Evolutionary conservation across 2,888 invertebrate genomes (phyloP), one percentile per base, ranked within the genome.

Genomic region (Autographa pulchrina): DNA sequence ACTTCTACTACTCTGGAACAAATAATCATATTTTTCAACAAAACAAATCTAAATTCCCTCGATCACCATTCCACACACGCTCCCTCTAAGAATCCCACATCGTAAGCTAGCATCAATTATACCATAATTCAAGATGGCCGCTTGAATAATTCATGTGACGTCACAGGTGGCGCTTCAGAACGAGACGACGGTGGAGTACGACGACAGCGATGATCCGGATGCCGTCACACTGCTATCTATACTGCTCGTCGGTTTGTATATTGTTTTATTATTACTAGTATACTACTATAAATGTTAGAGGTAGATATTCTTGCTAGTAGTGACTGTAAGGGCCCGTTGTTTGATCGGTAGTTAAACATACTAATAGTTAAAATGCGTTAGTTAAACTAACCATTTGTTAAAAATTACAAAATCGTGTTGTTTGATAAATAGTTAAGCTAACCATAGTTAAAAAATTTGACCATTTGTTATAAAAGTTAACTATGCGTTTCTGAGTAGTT

Each of bases 161-260:
- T 71, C 68, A 54, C 66, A 96, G 96, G 94, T 96, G 91, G 93
- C 92, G 88, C 91, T 93, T 83, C 96, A 96, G 81, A 96, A 97
- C 82, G 95, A 96, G 64, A 92, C 93, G 66, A 82, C 92, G 68
- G 89, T 91, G 83, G 95, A 96, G 85, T 96, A 97, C 88, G 97
- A 96, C 86, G 97, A 97, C 88, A 94, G 91, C 14, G 96, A 97
- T 78, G 97, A 97, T 81, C 97, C 97, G 83, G 98, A 98, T 91
- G 97, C 97, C 86, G 97, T 98, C 90, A 98, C 98, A 75, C 96
- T 97, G 91, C 96, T 98, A 90, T 98, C 98, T 84, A 97, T 98
- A 95, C 96, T 98, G 90, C 96, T 98, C 92, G 97, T 98, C 92
- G 98, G 98, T 98, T 92, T 96, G 97, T 92, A 67, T 14, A 20